Evolutionary conservation across 2,797 vertebrate species (phyloP).

Genomic region (Enteromius anoplus): DNA sequence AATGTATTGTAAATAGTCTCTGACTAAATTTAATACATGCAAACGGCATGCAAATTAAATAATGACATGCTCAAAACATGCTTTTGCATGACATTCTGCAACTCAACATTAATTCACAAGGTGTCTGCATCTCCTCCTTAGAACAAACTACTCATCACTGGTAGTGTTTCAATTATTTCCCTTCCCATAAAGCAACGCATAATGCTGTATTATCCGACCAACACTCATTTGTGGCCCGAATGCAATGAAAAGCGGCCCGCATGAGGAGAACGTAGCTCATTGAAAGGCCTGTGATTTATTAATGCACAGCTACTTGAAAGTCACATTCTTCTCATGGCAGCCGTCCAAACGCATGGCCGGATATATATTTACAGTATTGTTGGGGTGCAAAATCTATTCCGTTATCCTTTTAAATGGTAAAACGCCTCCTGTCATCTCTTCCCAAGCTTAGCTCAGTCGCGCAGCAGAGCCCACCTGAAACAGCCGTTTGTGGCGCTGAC

Average conservation of each 20-base stretch:
- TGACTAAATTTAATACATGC: neutral
- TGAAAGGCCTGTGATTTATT: slow-evolving; percentile 74
- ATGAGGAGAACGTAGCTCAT: slow-evolving; percentile 59
- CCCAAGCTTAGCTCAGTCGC: slow-evolving; percentile 49
- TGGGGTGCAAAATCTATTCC: slow-evolving; percentile 58
- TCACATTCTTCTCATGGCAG: slow-evolving; percentile 64
- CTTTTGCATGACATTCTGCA: neutral
- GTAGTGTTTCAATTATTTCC: slow-evolving; percentile 76
- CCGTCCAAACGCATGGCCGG: slow-evolving; percentile 53
- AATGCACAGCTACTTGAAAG: slow-evolving; percentile 70
- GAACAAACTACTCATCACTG: slow-evolving; percentile 74
- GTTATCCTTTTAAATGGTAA: slow-evolving; percentile 58
- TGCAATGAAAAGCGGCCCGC: neutral
- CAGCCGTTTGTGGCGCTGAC: slow-evolving; percentile 56
- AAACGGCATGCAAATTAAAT: neutral
- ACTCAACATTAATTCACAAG: neutral
- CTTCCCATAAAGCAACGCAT: slow-evolving; percentile 70
- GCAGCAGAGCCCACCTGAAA: slow-evolving; percentile 47
- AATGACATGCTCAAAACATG: neutral
- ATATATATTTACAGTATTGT: slow-evolving; percentile 59
- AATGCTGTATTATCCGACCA: slow-evolving; percentile 76
- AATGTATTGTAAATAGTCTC: neutral
- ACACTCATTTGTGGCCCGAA: slow-evolving; percentile 74
- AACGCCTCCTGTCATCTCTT: slow-evolving; percentile 60
- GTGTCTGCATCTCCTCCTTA: slow-evolving; percentile 48